Percentiles rank a stretch among this genome's conserved stretches.
phyloP scores from a whole-genome alignment of 2,888 invertebrate species.

The Anticlea derivata region DNA sequence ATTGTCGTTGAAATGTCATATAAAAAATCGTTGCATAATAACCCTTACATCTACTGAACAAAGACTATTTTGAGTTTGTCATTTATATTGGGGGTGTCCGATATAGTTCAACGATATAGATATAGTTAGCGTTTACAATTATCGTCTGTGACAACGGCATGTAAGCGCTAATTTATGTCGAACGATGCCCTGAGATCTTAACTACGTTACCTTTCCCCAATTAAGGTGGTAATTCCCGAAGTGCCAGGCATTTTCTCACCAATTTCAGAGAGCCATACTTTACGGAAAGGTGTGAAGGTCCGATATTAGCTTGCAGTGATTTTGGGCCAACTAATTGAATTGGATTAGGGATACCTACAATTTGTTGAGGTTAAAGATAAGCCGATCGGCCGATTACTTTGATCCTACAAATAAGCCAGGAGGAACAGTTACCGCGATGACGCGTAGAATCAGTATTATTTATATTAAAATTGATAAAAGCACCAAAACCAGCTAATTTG shows the following conservation, averaged over 20 bases:
- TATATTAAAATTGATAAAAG: no score
- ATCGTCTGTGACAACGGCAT: constrained; percentile 6
- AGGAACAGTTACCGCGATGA: no score
- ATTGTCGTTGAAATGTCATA: no score
- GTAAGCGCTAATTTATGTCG: constrained; percentile 42
- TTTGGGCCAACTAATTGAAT: constrained; percentile 21
- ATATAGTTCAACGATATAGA: no score
- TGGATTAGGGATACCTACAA: constrained; percentile 7
- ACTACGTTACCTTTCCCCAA: constrained; percentile 34
- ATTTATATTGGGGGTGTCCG: no score
- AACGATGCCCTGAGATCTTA: constrained; percentile 34
- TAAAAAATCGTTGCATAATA: no score
- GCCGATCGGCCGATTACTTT: no score
- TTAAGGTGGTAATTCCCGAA: constrained; percentile 32
- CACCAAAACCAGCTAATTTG: no score
- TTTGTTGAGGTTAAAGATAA: not conserved
- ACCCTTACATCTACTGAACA: no score
- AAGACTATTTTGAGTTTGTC: no score
- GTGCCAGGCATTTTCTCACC: constrained; percentile 27
- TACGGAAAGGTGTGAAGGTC: constrained; percentile 12
- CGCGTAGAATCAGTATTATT: no score
- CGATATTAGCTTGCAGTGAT: constrained; percentile 15
- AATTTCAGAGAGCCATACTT: constrained; percentile 23
- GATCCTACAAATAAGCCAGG: no score
- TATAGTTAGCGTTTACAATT: not conserved